Evolutionary conservation across 2,888 invertebrate genomes (phyloP).

Genomic region (Leptopterna dolabrata): DNA sequence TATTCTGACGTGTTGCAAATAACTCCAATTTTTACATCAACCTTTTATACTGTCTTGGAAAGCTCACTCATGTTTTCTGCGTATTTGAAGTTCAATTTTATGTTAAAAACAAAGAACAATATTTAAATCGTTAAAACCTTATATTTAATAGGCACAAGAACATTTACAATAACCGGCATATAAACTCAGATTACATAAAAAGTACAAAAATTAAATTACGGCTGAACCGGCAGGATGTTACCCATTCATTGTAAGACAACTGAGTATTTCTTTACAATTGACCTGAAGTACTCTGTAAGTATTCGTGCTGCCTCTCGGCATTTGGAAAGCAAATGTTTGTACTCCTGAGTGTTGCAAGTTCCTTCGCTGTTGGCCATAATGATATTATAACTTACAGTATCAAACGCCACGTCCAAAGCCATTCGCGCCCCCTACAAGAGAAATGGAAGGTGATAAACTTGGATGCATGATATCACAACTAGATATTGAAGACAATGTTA

Average conservation of each 20-base stretch:
- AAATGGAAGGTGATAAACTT: slow-evolving; percentile 34
- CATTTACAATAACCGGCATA: background rate
- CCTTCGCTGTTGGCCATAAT: slow-evolving; percentile 79
- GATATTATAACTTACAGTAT: slow-evolving; percentile 72
- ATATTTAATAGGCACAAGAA: background rate
- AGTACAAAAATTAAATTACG: background rate
- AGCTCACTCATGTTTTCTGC: too few species aligned
- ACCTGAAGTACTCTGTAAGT: slow-evolving; percentile 80
- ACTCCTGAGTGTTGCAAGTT: slow-evolving; percentile 75
- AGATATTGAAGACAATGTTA: too few species aligned
- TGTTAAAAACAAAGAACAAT: too few species aligned
- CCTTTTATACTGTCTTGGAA: too few species aligned
- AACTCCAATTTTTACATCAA: too few species aligned
- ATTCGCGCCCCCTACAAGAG: slow-evolving; percentile 70
- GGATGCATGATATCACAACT: background rate
- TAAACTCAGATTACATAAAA: background rate
- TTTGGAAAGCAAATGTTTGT: slow-evolving; percentile 74
- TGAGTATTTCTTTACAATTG: slow-evolving; percentile 73
- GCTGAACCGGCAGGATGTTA: background rate
- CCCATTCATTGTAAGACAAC: background rate
- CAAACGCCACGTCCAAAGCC: slow-evolving; percentile 80
- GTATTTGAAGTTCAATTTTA: too few species aligned
- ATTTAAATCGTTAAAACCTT: background rate
- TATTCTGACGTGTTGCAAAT: too few species aligned
- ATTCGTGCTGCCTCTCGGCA: slow-evolving; percentile 76